Evolutionary conservation across 2,888 invertebrate genomes (phyloP).

Genomic region (Drosophila sordidapex): DNA sequence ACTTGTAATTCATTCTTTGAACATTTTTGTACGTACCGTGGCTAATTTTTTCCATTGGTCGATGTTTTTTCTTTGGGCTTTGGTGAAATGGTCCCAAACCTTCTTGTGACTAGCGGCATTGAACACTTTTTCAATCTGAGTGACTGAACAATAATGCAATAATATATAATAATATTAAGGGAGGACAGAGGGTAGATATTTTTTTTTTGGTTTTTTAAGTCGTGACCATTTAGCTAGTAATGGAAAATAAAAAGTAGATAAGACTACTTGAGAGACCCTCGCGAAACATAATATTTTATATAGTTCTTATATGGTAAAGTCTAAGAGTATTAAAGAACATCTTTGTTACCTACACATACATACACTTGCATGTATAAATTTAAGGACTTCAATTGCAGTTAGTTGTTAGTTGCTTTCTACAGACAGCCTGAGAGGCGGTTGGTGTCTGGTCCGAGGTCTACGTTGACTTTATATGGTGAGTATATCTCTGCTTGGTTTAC

Average conservation of each 20-base stretch:
- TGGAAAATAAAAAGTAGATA: conserved; percentile 58
- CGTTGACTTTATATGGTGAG: conserved; percentile 35
- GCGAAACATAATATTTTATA: conserved; percentile 53
- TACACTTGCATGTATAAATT: conserved; percentile 25
- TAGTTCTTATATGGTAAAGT: conserved; percentile 52
- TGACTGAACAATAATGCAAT: conserved; percentile 90
- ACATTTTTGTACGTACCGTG: conserved; percentile 89
- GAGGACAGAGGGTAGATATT: conserved; percentile 76
- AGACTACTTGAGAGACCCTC: conserved; percentile 72
- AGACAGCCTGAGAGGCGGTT: conserved; percentile 43
- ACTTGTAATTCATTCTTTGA: conserved; percentile 69
- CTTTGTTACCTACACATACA: conserved; percentile 59
- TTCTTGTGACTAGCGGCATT: conserved; percentile 98
- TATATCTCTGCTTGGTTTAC: conserved; percentile 60
- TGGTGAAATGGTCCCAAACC: conserved; percentile 99
- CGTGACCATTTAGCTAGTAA: conserved; percentile 57
- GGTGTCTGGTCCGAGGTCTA: conserved; percentile 60
- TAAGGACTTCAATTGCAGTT: conserved; percentile 46
- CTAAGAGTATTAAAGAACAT: conserved; percentile 63
- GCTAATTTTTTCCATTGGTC: conserved; percentile 99
- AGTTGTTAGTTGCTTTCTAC: conserved; percentile 52
- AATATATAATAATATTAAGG: conserved; percentile 84
- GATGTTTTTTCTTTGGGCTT: conserved; percentile 99
- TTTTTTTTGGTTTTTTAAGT: conserved; percentile 46
- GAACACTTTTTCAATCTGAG: conserved; percentile 99